Conservation (phyloP, 2,113 vertebrate species). For the Petrocephalus zakoni region DNA sequence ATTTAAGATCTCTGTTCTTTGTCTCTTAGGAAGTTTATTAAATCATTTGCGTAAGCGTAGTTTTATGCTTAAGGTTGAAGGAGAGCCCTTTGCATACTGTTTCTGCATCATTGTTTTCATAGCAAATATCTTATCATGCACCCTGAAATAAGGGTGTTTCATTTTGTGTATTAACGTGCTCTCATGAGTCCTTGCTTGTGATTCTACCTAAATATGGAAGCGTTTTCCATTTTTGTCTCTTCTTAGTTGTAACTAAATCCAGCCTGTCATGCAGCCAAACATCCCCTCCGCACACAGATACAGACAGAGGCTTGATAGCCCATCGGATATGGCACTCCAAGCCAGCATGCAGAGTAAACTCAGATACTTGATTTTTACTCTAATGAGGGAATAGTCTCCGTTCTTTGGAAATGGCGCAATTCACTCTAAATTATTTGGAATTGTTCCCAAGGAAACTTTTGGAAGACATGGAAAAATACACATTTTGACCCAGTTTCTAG, state of each 20-base stretch:
- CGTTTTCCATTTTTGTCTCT: background rate
- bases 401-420: background rate
- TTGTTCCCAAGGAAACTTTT: background rate
- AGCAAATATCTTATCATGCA: background rate
- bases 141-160: background rate
- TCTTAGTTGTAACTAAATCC: background rate
- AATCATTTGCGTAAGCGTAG: background rate
- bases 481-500: background rate
- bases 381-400: background rate
- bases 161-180: background rate
- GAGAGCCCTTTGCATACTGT: background rate
- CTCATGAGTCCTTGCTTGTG: background rate
- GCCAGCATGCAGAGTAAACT: background rate
- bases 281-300: background rate
- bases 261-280: background rate
- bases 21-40: background rate
- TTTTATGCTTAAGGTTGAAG: background rate
- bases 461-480: slow-evolving; percentile 6
- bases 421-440: slow-evolving; percentile 4
- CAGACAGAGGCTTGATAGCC: background rate
- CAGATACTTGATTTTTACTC: background rate
- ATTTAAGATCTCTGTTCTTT: background rate
- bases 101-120: background rate
- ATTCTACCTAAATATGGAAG: slow-evolving; percentile 1
- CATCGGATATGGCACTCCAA: background rate